Percentiles rank a stretch among this genome's conserved stretches.
Evolutionary conservation across 2,888 invertebrate genomes (phyloP).

Genomic region (Conops quadrifasciatus): DNA sequence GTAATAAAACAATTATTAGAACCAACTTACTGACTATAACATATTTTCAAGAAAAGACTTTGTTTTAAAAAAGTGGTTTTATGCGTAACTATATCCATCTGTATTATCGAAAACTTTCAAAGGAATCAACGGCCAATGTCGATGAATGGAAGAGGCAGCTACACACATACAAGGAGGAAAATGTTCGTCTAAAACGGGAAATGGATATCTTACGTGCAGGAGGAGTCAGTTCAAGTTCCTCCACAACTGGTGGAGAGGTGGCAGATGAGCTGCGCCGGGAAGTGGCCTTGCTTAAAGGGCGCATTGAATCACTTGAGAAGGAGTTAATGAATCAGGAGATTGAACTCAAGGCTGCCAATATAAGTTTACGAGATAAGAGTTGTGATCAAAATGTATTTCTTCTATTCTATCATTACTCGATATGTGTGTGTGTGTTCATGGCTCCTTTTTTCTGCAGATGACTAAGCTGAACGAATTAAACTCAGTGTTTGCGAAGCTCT

Average conservation of each 20-base stretch:
- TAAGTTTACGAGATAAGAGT: conserved; percentile 62
- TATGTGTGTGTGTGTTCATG: too few relatives aligned
- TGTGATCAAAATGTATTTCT: conserved; percentile 79
- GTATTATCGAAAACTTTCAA: neutral
- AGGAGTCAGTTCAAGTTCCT: conserved; percentile 65
- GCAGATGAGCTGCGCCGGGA: conserved; percentile 81
- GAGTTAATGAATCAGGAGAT: conserved; percentile 85
- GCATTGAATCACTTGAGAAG: conserved; percentile 83
- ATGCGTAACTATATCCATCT: too few relatives aligned
- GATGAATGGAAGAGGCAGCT: conserved; percentile 98
- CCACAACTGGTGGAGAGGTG: conserved; percentile 71
- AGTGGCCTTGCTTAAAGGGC: conserved; percentile 76
- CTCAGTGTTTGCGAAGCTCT: conserved; percentile 60
- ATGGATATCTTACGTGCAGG: conserved; percentile 77
- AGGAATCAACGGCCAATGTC: conserved; percentile 92
- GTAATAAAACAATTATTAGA: too few relatives aligned
- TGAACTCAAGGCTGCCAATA: conserved; percentile 73
- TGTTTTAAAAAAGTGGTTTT: too few relatives aligned
- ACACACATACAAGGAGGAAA: conserved; percentile 91
- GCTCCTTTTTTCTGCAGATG: conserved; percentile 51
- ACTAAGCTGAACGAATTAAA: conserved; percentile 62
- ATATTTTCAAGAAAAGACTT: too few relatives aligned
- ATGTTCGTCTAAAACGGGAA: conserved; percentile 80
- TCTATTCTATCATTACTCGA: too few relatives aligned
- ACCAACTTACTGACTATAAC: too few relatives aligned